Evolutionary conservation across 2,888 invertebrate species (phyloP), one percentile per base, ranked within the genome.

Genomic region (Smittia sp.): DNA sequence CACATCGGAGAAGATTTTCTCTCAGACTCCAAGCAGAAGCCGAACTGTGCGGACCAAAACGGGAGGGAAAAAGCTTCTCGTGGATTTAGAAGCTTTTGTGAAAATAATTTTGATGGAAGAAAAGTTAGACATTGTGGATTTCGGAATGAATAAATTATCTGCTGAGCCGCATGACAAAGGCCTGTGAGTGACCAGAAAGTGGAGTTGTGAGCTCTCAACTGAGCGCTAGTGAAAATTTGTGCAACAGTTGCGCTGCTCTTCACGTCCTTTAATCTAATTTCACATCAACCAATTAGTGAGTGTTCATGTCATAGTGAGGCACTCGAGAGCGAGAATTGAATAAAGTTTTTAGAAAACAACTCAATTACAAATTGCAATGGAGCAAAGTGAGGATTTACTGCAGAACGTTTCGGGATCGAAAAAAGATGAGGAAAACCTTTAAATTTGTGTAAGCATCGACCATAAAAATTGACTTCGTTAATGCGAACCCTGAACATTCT

Each of bases 11-110:
- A 66, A 13, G 4, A 38, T 66, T 41, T 41, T 20, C 38, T 68
- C 68, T 68, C 68, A 68, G 68, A 68, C 20, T 41, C 41, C n/a
- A 46, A 68, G 22, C 22, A 24, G 41, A 39, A 68, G 68, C 68
- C 24, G 25, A 41, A 20, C 18, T 38, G 68, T 24, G 46, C 15
- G 25, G 68, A 68, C 41, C 7, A 11, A 41, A 46, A 15, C 2
- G 3, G 2, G 4, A 9, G 32, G 9, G 32, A 32, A 32, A n/a
- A 46, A 46, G 46, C 32, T 32, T 46, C 46, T 46, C 15, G 15
- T 15, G 46, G 46, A 46, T 32, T 32, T 32, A 32, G n/a, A 32
- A 32, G 32, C 32, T 32, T 32, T 46, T 46, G n/a, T 46, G n/a
- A 46, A 13, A 46, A 46, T 32, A 32, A 6, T 32, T 32, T 3